Conservation (phyloP, 2,888 invertebrate genomes). For the Blastobasis adustella region DNA sequence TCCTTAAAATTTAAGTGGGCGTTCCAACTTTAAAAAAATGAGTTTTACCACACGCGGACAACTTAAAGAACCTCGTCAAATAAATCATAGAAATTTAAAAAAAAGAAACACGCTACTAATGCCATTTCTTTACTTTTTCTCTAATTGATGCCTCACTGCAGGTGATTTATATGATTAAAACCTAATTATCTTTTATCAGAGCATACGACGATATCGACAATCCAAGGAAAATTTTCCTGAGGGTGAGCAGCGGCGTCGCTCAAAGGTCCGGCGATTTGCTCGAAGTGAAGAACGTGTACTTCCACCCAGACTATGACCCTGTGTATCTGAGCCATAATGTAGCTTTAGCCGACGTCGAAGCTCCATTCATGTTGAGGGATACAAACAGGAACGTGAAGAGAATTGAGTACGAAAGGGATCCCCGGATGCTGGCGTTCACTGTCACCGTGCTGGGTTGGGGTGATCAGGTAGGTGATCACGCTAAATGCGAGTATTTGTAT, state of each 20-base stretch:
- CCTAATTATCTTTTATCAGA: too few species aligned
- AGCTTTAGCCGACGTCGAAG: slow-evolving; percentile 23
- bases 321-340: slow-evolving; percentile 28
- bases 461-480: slow-evolving; percentile 8
- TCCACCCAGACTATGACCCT: slow-evolving; percentile 31
- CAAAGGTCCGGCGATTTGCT: slow-evolving; percentile 22
- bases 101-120: too few species aligned
- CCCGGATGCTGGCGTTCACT: background rate
- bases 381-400: slow-evolving; percentile 23
- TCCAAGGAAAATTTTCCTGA: slow-evolving; percentile 9
- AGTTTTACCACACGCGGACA: too few species aligned
- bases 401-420: slow-evolving; percentile 21
- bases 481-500: too few species aligned
- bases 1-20: too few species aligned
- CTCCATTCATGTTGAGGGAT: slow-evolving; percentile 12
- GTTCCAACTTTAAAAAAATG: too few species aligned
- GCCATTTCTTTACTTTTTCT: too few species aligned
- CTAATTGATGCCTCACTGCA: too few species aligned
- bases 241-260: slow-evolving; percentile 30
- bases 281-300: slow-evolving; percentile 18
- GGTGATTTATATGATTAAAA: too few species aligned
- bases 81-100: too few species aligned
- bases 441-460: slow-evolving; percentile 41
- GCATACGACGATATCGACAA: too few species aligned
- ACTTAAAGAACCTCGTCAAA: too few species aligned